Conservation (phyloP, 2,797 vertebrate species). For the Pseudotriccus pelzelni region DNA sequence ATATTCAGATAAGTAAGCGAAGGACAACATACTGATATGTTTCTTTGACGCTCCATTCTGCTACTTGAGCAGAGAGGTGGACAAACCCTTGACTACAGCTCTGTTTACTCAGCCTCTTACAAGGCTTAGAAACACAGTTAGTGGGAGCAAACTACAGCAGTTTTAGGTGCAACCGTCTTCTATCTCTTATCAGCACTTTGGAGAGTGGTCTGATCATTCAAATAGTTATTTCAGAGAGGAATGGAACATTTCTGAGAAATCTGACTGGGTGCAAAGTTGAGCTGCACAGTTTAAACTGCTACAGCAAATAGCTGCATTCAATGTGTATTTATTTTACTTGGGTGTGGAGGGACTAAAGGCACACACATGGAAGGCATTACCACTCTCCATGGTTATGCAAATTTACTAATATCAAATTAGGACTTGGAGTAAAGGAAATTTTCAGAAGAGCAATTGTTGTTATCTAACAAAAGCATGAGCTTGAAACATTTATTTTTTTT, state of each 20-base stretch:
- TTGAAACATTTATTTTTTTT: not conserved
- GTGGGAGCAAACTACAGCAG: not conserved
- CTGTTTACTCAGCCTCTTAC: not conserved
- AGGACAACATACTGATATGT: not conserved
- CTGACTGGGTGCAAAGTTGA: not conserved
- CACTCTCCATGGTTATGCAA: not conserved
- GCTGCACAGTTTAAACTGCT: not conserved
- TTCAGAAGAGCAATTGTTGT: not conserved
- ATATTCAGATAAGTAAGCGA: not conserved
- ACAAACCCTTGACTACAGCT: not conserved
- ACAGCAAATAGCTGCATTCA: not conserved
- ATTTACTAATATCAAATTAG: not conserved
- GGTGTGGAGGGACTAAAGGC: not conserved
- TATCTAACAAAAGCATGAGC: not conserved
- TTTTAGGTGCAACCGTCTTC: not conserved
- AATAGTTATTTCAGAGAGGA: not conserved
- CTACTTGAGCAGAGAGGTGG: not conserved
- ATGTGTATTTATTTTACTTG: not conserved
- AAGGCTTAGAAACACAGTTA: not conserved
- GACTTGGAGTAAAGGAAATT: not conserved
- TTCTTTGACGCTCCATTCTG: not conserved
- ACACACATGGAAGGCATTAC: not conserved
- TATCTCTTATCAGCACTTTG: not conserved
- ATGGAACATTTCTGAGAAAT: not conserved
- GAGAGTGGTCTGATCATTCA: not conserved